phyloP scores from a whole-genome alignment of 2,888 invertebrate genomes.

The Euphydryas editha region DNA sequence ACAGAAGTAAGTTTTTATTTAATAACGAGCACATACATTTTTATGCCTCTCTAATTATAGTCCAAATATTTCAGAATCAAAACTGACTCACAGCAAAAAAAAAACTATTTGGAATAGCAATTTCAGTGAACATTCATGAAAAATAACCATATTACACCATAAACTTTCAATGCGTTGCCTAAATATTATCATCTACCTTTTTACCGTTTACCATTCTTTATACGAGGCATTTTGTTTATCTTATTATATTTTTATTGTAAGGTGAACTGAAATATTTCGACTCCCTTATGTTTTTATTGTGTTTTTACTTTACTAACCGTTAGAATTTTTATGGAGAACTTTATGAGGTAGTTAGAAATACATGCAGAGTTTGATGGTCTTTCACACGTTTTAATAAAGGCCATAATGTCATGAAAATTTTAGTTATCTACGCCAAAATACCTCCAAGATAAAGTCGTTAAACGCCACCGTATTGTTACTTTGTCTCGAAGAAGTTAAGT shows the following conservation, averaged over 20 bases:
- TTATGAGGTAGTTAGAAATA: constrained; percentile 40
- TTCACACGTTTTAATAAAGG: constrained; percentile 15
- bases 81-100: background rate
- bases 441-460: constrained; percentile 19
- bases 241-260: constrained; percentile 61
- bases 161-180: constrained; percentile 62
- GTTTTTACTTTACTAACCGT: constrained; percentile 56
- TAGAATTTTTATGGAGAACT: constrained; percentile 57
- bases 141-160: constrained; percentile 65
- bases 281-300: constrained; percentile 59
- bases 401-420: constrained; percentile 7
- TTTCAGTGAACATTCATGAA: constrained; percentile 55
- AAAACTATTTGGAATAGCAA: constrained; percentile 24
- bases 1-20: too few species aligned
- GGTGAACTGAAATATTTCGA: constrained; percentile 56
- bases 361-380: constrained; percentile 15
- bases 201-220: constrained; percentile 44
- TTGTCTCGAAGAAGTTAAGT: constrained; percentile 29
- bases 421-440: background rate
- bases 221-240: constrained; percentile 33
- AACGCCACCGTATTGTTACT: constrained; percentile 37
- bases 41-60: background rate
- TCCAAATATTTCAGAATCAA: background rate
- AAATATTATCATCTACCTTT: constrained; percentile 48
- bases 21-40: too few species aligned